Conservation (phyloP, 1,140 invertebrate species). For the Drosophila kikkawai region DNA sequence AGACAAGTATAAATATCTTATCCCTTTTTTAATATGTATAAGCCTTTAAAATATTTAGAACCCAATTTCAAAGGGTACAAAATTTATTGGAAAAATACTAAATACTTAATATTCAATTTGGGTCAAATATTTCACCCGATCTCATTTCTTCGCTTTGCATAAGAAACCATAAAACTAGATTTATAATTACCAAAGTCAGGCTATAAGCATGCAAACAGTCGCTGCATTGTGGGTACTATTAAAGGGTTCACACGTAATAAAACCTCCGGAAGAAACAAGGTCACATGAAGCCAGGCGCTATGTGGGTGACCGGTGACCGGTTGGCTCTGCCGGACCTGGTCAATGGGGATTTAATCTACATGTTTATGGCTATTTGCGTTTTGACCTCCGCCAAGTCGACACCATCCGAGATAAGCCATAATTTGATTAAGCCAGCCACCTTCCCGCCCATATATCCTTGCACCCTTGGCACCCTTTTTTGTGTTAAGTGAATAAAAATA, state of each 20-base stretch:
- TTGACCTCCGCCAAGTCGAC: constrained; percentile 73
- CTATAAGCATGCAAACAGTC: constrained; percentile 42
- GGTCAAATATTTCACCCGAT: constrained; percentile 15
- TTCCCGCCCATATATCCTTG: constrained; percentile 16
- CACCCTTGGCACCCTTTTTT: constrained; percentile 29
- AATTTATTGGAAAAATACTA: background rate
- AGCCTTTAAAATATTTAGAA: background rate
- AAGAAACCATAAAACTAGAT: constrained; percentile 44
- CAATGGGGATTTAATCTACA: constrained; percentile 71
- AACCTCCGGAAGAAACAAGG: constrained; percentile 59
- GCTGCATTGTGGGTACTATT: constrained; percentile 45
- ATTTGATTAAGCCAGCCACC: constrained; percentile 71
- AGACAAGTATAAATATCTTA: background rate
- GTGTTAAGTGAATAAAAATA: constrained; percentile 84
- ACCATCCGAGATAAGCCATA: constrained; percentile 74
- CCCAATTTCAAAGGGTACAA: background rate
- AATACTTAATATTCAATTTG: background rate
- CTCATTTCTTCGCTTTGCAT: constrained; percentile 16
- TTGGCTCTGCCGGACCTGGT: constrained; percentile 16
- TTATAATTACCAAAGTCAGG: constrained; percentile 60
- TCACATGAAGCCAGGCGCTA: constrained; percentile 42
- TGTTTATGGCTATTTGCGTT: constrained; percentile 83
- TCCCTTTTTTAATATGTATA: background rate
- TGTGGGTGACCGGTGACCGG: constrained; percentile 34
- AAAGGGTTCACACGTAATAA: constrained; percentile 49